Base-by-base conservation (phyloP, 2,888 invertebrate genomes). In the Nebria salina region DNA sequence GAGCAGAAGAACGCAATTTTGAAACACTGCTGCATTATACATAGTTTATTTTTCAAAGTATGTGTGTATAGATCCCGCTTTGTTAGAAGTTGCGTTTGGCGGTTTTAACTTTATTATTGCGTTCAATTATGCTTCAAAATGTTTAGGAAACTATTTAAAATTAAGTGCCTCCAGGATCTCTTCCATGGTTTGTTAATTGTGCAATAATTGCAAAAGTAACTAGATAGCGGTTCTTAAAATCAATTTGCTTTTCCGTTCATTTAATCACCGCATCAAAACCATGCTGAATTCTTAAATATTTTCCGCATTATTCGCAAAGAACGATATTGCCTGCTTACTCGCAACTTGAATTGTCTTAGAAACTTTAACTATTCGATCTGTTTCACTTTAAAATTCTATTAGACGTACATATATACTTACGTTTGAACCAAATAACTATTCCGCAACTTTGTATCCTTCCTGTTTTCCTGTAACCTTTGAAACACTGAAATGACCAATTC, bases 361-460 rank as follows among this genome's bases (percentile, higher is more conserved):
- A 85, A 85, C 85, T 86, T 85, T 84, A 84, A 83, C 84, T 84
- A 84, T 83, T 83, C 83, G 25, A 26, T 20, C 34, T 26, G 26
- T 70, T 54, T 70, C 26, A 70, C 70, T 26, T 70, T 34, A 34
- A 70, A 13, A 70, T 26, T 70, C 70, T 20, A 70, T 70, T 70
- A 20, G 6, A 34, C 25, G 15, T 34, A n/a, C n/a, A n/a, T n/a
- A n/a, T n/a, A n/a, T n/a, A 7, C 70, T 8, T 66, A 13, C 25
- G 13, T 15, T 15, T 13, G 66, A 66, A 13, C 34, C 4, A 34
- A 34, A 34, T 34, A 34, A 34, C 34, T 34, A 34, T 34, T 34
- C 5, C 34, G 34, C 5, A 34, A 34, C 54, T 54, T 13, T 54
- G 54, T 13, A 54, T 54, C 8, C 54, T 7, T 54, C 26, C 7